Evolutionary conservation across 1,140 invertebrate species (phyloP), one percentile per base, ranked within the genome.

Genomic region (Magallana gigas): DNA sequence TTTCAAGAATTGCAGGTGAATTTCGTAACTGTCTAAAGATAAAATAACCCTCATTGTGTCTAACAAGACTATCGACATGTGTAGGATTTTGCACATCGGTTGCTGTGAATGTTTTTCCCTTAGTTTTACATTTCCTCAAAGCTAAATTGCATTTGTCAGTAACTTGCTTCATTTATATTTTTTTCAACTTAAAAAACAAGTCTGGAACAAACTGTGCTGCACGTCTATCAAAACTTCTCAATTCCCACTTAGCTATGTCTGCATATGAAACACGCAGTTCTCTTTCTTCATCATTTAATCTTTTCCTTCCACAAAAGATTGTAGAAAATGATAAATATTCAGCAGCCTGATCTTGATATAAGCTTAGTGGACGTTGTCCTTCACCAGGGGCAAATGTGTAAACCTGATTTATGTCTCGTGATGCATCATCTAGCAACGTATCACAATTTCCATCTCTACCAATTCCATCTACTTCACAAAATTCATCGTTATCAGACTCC

Each of bases 251-350:
- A n/a, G 11, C 60, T 18, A 87, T 87, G 8, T 81, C 80, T 29
- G 59, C 84, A 18, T 87, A 87, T 56, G 83, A 64, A 9, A 87
- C 82, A 57, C 60, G 86, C 9, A 87, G 48, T n/a, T 5, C 2
- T n/a, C 86, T 16, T 36, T 71, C 23, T 9, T 86, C 57, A 83
- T 87, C 82, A 9, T 56, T 58, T 12, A 18, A 6, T 82, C 88
- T 62, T n/a, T n/a, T n/a, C n/a, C 90, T 81, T 5, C 90, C 90
- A 88, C 89, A 88, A 85, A 88, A 91, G 86, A 91, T 90, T 57
- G 85, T 82, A 57, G 89, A 89, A 87, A 23, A 23, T 23, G 23
- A 23, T 23, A 23, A 91, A 86, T 58, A 86, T n/a, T 88, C 86
- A 6, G 89, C 87, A 85, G 83, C 60, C 23, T 85, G 14, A 62